These are phyloP conservation scores for Ceyx margarethae DNA, from an alignment of 2,113 vertebrate species.

Conservation along the genomic window DNA sequence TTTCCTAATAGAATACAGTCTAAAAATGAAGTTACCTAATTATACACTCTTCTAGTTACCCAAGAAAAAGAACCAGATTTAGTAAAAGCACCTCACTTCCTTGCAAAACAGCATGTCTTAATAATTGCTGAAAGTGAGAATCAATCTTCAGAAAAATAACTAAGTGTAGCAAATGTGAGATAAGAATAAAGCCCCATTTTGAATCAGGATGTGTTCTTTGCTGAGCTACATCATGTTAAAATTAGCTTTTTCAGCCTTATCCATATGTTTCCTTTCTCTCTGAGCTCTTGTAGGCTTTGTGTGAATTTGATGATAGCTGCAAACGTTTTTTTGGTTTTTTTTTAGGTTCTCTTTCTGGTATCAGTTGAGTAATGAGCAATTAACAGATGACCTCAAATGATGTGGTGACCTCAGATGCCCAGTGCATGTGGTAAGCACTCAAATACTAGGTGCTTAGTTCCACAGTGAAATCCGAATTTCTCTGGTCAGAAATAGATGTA, in stretches of 20 bases:
- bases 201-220: conserved; percentile 51
- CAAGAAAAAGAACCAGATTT: conserved; percentile 6
- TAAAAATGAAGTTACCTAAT: conserved; percentile 12
- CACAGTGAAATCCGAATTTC: not conserved
- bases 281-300: conserved; percentile 23
- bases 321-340: not conserved
- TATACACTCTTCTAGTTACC: not conserved
- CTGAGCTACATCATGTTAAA: conserved; percentile 55
- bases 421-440: not conserved
- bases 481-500: not conserved
- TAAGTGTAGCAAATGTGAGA: conserved; percentile 37
- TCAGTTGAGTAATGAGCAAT: not conserved
- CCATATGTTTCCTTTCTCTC: conserved; percentile 63
- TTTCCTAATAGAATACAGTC: not conserved
- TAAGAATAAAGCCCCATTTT: conserved; percentile 59
- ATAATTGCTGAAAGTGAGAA: conserved; percentile 33
- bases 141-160: conserved; percentile 44
- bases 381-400: not conserved
- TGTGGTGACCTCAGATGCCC: not conserved
- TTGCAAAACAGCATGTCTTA: conserved; percentile 21
- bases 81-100: not conserved
- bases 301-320: not conserved
- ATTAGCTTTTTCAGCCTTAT: conserved; percentile 52
- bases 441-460: not conserved
- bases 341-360: not conserved